phyloP scores from a whole-genome alignment of 2,113 vertebrate genomes.

The Ailurus styani region DNA sequence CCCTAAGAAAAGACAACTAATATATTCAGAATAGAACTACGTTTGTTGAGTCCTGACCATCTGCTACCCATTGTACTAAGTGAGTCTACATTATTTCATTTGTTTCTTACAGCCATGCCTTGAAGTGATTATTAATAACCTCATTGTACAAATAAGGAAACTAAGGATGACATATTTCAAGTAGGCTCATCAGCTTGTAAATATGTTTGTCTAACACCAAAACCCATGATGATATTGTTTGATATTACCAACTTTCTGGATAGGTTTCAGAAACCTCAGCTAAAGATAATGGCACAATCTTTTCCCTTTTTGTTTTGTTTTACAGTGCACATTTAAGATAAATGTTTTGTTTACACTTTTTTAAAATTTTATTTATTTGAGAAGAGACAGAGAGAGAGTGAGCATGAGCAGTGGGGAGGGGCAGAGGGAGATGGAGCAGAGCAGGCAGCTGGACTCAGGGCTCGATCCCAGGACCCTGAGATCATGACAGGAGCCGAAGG shows the following conservation, averaged over 20 bases:
- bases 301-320: background rate
- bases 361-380: background rate
- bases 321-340: background rate
- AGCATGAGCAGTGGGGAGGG: background rate
- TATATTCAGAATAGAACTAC: background rate
- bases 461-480: background rate
- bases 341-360: background rate
- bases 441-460: background rate
- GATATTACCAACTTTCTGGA: background rate
- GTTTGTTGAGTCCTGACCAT: background rate
- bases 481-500: background rate
- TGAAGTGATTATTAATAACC: background rate
- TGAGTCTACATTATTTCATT: background rate
- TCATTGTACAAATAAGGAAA: slow-evolving; percentile 2
- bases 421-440: background rate
- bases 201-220: background rate
- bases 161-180: background rate
- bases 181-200: background rate
- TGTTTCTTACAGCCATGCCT: background rate
- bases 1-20: background rate
- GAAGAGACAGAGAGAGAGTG: background rate
- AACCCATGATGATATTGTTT: background rate
- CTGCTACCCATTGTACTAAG: background rate
- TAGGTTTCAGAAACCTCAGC: background rate
- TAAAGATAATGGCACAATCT: background rate